A percentile compares a stretch with the other conserved stretches of the same genome.
These are phyloP conservation scores for Bungarus multicinctus DNA, from an alignment of 2,113 vertebrate species.

Conservation along the genomic window DNA sequence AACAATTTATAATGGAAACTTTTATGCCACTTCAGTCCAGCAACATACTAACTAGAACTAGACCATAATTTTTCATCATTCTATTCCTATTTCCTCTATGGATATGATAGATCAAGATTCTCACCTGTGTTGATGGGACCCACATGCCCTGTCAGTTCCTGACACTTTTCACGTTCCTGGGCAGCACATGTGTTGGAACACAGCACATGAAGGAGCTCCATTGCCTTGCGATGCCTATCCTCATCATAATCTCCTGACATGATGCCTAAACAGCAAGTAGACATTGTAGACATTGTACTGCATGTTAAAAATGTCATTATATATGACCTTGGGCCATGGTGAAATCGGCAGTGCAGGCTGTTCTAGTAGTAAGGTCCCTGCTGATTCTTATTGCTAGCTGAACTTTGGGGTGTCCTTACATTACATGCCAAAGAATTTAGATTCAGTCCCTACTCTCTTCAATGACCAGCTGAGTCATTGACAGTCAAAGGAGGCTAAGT, in stretches of 20 bases:
- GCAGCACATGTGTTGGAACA: constrained; percentile 77
- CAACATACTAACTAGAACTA: not conserved
- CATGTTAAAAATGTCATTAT: not conserved
- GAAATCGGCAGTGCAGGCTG: not conserved
- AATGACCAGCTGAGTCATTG: not conserved
- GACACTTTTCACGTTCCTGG: constrained; percentile 82
- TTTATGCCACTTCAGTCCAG: not conserved
- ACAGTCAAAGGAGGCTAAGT: not conserved
- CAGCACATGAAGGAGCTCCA: constrained; percentile 84
- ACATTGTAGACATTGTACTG: constrained; percentile 3
- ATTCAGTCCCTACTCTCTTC: not conserved
- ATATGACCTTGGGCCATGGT: not conserved
- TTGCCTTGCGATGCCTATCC: constrained; percentile 84
- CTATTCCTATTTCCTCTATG: not conserved
- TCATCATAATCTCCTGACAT: constrained; percentile 94
- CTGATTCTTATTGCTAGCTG: not conserved
- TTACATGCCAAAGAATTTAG: not conserved
- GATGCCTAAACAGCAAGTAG: constrained; percentile 44
- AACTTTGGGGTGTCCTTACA: not conserved
- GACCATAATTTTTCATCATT: not conserved
- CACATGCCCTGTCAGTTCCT: constrained; percentile 80
- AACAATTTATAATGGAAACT: not conserved
- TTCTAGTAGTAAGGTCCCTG: not conserved
- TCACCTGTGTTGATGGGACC: constrained; percentile 79
- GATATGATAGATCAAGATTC: not conserved